These are phyloP conservation scores for Catharus fuscescens DNA, from an alignment of 2,113 vertebrate genomes.

Conservation along the genomic window DNA sequence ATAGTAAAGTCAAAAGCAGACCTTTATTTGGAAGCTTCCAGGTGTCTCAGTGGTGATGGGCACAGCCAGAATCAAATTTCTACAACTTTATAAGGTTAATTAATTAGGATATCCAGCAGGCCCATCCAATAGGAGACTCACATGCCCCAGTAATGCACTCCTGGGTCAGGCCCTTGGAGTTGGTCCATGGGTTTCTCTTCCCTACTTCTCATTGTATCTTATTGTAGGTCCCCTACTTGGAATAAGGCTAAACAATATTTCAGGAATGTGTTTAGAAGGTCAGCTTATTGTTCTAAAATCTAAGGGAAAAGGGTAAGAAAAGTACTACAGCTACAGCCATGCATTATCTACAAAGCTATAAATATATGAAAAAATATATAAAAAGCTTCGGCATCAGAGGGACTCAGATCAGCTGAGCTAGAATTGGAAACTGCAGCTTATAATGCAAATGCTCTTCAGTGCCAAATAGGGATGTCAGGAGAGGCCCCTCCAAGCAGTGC, in stretches of 20 bases:
- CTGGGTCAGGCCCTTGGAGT: too few relatives aligned
- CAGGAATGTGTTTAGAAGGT: not conserved
- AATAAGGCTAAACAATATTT: not conserved
- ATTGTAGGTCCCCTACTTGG: not conserved
- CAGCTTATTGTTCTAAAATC: not conserved
- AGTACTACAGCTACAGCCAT: not conserved
- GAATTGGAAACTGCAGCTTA: not conserved
- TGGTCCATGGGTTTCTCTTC: not conserved
- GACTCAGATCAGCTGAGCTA: not conserved
- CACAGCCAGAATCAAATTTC: not conserved
- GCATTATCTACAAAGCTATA: not conserved
- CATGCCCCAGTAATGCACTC: not conserved
- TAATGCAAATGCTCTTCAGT: not conserved
- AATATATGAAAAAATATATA: not conserved
- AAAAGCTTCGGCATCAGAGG: not conserved
- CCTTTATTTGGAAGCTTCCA: not conserved
- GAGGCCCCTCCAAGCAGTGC: not conserved
- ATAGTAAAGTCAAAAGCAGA: not conserved
- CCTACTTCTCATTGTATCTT: not conserved
- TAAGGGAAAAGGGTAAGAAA: not conserved
- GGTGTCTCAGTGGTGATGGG: rapidly evolving
- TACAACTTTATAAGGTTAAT: not conserved
- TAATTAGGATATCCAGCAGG: not conserved
- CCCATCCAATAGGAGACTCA: not conserved
- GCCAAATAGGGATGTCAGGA: not conserved